Evolutionary conservation across 2,797 vertebrate species (phyloP).

Genomic region (Alectoris magna): DNA sequence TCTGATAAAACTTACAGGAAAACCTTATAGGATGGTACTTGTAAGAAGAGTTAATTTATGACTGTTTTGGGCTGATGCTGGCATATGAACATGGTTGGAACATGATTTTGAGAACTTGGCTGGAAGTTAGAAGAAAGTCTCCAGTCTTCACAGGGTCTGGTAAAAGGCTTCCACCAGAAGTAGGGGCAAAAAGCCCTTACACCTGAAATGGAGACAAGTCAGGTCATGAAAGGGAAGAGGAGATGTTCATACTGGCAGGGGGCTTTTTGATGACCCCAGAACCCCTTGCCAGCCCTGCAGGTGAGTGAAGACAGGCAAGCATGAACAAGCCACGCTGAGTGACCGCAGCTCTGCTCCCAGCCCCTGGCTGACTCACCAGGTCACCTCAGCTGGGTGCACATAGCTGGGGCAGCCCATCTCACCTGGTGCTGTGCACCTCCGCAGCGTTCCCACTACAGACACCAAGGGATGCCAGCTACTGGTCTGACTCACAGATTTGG

Average conservation of each 20-base stretch:
- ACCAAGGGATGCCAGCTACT: not conserved
- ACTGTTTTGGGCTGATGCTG: not conserved
- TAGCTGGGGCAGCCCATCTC: not conserved
- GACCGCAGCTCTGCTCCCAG: not conserved
- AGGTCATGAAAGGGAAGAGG: not conserved
- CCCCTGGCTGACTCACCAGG: not conserved
- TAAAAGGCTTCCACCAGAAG: not conserved
- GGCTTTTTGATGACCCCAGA: not conserved
- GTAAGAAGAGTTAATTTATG: not conserved
- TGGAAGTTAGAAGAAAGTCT: not conserved
- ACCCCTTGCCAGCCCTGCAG: not conserved
- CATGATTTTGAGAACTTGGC: not conserved
- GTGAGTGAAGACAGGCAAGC: not conserved
- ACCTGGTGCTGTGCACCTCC: fast-evolving
- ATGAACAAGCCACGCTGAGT: not conserved
- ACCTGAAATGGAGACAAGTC: not conserved
- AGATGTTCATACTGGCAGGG: not conserved
- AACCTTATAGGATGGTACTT: not conserved
- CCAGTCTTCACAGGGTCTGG: not conserved
- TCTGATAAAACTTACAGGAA: not conserved
- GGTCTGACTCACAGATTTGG: fast-evolving
- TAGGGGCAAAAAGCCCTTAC: not conserved
- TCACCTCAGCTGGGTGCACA: not conserved
- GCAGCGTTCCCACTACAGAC: fast-evolving
- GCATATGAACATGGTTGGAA: not conserved